These are phyloP conservation scores for Pollenia labialis DNA, from an alignment of 2,888 invertebrate genomes.

Conservation along the genomic window DNA sequence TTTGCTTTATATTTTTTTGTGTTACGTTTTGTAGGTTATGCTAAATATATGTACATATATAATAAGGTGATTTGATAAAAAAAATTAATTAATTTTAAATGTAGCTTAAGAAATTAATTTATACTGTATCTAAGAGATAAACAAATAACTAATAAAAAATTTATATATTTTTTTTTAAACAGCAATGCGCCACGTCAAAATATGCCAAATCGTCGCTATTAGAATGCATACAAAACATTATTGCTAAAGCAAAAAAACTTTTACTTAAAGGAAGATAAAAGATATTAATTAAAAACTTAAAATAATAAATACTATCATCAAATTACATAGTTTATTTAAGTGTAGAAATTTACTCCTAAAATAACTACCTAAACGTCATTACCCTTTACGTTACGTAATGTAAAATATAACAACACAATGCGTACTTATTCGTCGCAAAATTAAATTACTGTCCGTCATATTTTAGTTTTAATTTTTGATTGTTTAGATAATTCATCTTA, in stretches of 20 bases:
- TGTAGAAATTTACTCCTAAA: conserved; percentile 34
- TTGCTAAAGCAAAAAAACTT: conserved; percentile 22
- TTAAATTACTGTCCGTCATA: conserved; percentile 11
- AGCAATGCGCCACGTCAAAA: conserved; percentile 82
- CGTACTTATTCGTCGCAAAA: conserved; percentile 27
- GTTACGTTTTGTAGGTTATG: too few relatives aligned
- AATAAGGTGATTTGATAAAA: not conserved
- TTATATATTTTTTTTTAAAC: conserved; percentile 77
- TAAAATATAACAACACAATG: conserved; percentile 39
- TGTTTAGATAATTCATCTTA: conserved; percentile 35
- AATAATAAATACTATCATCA: conserved; percentile 40
- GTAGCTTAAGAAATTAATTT: conserved; percentile 43
- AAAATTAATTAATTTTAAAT: conserved; percentile 20
- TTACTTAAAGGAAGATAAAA: conserved; percentile 40
- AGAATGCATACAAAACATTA: conserved; percentile 69
- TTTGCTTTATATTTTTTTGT: not conserved
- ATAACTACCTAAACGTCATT: conserved; percentile 20
- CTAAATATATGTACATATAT: too few relatives aligned
- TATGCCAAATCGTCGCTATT: conserved; percentile 83
- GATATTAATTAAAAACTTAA: not conserved
- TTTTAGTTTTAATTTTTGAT: conserved; percentile 52
- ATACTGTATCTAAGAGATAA: conserved; percentile 29
- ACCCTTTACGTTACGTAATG: conserved; percentile 42
- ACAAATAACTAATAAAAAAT: conserved; percentile 69
- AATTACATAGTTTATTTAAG: conserved; percentile 47